Evolutionary conservation across 1,140 invertebrate species (phyloP).

Genomic region (Homalodisca vitripennis): DNA sequence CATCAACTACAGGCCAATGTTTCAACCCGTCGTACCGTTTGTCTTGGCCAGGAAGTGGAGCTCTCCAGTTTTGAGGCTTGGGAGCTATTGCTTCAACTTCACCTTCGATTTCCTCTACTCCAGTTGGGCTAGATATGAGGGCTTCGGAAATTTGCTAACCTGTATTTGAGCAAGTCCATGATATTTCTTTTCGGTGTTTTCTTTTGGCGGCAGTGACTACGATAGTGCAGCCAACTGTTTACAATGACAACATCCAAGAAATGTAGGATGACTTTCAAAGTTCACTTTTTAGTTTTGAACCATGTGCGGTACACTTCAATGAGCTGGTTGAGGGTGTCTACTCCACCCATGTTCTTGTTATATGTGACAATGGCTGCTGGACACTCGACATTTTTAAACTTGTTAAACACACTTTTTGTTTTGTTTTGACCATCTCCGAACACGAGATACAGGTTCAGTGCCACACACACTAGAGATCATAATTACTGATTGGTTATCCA

Average conservation of each 20-base stretch:
- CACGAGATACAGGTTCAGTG: no score
- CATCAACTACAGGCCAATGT: neutral
- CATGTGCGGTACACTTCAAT: no score
- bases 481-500: no score
- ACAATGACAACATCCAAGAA: conserved; percentile 42
- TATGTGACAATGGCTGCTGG: conserved; percentile 42
- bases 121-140: conserved; percentile 2
- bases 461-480: no score
- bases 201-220: neutral
- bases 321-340: conserved; percentile 43
- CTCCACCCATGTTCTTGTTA: conserved; percentile 45
- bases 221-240: conserved; percentile 42
- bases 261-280: conserved; percentile 43
- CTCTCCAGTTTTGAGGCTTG: conserved; percentile 8
- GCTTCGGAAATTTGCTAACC: conserved; percentile 9
- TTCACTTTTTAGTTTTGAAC: conserved; percentile 43
- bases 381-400: conserved; percentile 37
- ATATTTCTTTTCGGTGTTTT: conserved; percentile 21
- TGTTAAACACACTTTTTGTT: no score
- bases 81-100: neutral
- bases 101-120: neutral
- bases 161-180: neutral
- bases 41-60: neutral
- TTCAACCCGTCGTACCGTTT: neutral
- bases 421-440: no score